Evolutionary conservation across 2,113 vertebrate species (phyloP), one percentile per base, ranked within the genome.

Genomic region (Gyps fulvus): DNA sequence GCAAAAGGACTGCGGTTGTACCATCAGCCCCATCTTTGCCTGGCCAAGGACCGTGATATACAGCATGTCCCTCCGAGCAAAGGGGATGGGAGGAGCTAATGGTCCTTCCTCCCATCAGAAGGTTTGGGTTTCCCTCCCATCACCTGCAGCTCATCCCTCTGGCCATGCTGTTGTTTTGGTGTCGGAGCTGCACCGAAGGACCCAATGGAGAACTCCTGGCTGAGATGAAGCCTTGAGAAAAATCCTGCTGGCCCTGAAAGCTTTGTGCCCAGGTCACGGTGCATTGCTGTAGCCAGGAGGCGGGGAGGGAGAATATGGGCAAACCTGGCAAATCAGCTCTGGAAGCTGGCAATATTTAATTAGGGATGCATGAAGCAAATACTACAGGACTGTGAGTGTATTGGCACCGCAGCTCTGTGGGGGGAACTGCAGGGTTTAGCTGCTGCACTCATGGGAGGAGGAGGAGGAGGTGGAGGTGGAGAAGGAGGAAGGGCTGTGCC

Each of bases 271-370:
- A 32, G 63, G 40, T 55, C 7, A 4, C 3, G 16, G 23, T 31
- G 23, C 40, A 5, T 15, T 26, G 71, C 71, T n/a, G 55, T 26
- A 49, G 25, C 16, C n/a, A 40, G 34, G 43, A 0, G 3, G 21
- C 0, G 1, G 21, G 36, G 21, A 50, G 16, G 36, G 31, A 50
- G 42, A 52, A 27, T 12, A 7, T 0, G 6, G 52, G 26, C 17
- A 27, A 58, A 58, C 18, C 43, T 36, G 36, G 22, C 2, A 34
- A 59, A 20, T 22, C 45, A 45, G 6, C 38, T n/a, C 27, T 18
- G 34, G 45, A 38, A 61, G 19, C 34, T 69, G 62, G 45, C 27
- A n/a, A 4, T 34, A 13, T 29, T 54, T 59, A 13, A 54, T 67
- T 18, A 42, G 26, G 36, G 16, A 36, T 6, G 14, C 0, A 1